Percentiles rank a stretch among this genome's conserved stretches.
phyloP scores from a whole-genome alignment of 2,888 invertebrate species.

The Galerucella pusilla region DNA sequence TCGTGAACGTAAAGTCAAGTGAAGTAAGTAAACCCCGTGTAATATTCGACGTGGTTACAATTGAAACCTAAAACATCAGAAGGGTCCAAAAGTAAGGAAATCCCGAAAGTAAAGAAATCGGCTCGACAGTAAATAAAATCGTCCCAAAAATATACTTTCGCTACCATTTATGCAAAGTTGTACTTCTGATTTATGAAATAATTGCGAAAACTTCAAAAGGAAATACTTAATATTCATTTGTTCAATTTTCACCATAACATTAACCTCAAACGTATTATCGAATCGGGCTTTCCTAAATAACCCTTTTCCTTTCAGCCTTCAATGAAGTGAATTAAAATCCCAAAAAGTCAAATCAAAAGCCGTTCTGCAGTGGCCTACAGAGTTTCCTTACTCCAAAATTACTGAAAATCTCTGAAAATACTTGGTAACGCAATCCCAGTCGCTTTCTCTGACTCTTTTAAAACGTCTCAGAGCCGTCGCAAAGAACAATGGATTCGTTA shows the following conservation, averaged over 20 bases:
- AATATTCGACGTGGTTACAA: no score
- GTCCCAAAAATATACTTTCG: no score
- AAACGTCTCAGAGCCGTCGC: slow-evolving; percentile 65
- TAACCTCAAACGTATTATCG: not conserved
- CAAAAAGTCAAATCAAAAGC: slow-evolving; percentile 17
- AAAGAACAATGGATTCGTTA: slow-evolving; percentile 80
- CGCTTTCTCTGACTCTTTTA: slow-evolving; percentile 40
- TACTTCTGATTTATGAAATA: no score
- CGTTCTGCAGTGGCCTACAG: slow-evolving; percentile 15
- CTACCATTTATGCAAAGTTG: no score
- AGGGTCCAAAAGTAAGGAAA: no score
- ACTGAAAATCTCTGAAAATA: slow-evolving; percentile 22
- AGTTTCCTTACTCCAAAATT: slow-evolving; percentile 18
- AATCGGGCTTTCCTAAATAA: not conserved
- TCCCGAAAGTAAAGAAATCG: no score
- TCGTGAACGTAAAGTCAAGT: no score
- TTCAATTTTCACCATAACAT: not conserved
- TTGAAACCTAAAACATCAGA: no score
- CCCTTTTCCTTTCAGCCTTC: slow-evolving; percentile 3
- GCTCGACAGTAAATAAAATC: no score
- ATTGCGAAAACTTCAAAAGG: no score
- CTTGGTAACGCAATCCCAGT: slow-evolving; percentile 18
- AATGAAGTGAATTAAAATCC: slow-evolving; percentile 14
- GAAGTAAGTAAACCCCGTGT: no score
- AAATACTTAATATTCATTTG: not conserved